Conservation (phyloP, 1,140 invertebrate genomes). For the Ceratina calcarata region DNA sequence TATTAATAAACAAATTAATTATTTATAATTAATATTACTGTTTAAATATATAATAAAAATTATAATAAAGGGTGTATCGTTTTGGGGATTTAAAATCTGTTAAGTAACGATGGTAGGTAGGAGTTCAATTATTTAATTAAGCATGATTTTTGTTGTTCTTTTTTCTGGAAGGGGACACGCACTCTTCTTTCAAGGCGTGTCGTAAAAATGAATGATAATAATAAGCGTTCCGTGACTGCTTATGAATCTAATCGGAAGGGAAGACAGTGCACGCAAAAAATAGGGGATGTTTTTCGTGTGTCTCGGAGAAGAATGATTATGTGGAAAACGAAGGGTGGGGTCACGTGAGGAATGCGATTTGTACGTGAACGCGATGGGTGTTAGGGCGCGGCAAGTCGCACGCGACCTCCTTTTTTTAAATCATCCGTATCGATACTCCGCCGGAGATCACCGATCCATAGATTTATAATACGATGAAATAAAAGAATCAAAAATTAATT, state of each 20-base stretch:
- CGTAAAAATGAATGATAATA: background rate
- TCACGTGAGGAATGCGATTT: constrained; percentile 46
- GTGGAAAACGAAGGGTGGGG: constrained; percentile 64
- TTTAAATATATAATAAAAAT: background rate
- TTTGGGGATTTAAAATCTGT: background rate
- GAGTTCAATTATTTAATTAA: background rate
- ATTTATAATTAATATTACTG: too few species aligned
- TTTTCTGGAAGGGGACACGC: too few species aligned
- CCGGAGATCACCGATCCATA: background rate
- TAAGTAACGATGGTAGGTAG: too few species aligned
- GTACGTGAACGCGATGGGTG: constrained; percentile 24
- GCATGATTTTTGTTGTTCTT: too few species aligned
- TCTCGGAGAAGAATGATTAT: constrained; percentile 68
- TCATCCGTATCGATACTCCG: background rate
- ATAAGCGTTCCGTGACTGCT: constrained; percentile 11
- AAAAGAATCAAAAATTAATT: too few species aligned
- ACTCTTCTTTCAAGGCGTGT: background rate
- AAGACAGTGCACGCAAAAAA: background rate
- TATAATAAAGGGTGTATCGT: background rate
- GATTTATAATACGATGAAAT: background rate
- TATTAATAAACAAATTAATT: background rate
- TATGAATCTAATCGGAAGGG: background rate
- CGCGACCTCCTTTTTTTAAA: constrained; percentile 29
- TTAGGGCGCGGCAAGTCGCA: constrained; percentile 50
- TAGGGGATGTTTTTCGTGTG: constrained; percentile 66